Percentiles rank a stretch among this genome's conserved stretches.
These are phyloP conservation scores for Zingel zingel DNA, from an alignment of 2,113 vertebrate genomes.

Conservation along the genomic window DNA sequence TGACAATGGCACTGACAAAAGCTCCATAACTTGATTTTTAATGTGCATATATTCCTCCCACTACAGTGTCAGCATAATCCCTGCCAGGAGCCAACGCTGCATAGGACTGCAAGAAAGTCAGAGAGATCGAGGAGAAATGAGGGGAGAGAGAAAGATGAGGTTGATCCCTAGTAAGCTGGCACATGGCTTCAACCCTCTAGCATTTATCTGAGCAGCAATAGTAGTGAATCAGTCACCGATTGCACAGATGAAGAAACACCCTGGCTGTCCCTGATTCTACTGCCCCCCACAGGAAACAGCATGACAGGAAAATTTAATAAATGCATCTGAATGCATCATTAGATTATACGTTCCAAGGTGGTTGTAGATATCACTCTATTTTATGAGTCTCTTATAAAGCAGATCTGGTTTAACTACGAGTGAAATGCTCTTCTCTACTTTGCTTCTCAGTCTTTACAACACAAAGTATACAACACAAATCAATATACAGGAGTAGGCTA, in stretches of 20 bases:
- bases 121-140: slow-evolving; percentile 24
- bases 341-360: slow-evolving; percentile 31
- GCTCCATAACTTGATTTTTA: slow-evolving; percentile 71
- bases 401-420: slow-evolving; percentile 46
- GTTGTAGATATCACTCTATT: slow-evolving; percentile 55
- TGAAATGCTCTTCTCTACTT: slow-evolving; percentile 40
- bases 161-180: slow-evolving; percentile 73
- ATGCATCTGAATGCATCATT: slow-evolving; percentile 42
- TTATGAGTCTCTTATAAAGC: slow-evolving; percentile 47
- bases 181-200: slow-evolving; percentile 61
- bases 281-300: slow-evolving; percentile 72
- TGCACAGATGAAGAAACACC: slow-evolving; percentile 36
- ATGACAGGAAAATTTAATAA: slow-evolving; percentile 41
- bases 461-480: slow-evolving; percentile 46
- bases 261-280: slow-evolving; percentile 60
- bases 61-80: slow-evolving; percentile 72
- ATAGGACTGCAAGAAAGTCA: slow-evolving; percentile 35
- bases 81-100: slow-evolving; percentile 62
- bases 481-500: slow-evolving; percentile 41
- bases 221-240: slow-evolving; percentile 43
- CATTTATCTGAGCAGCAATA: slow-evolving; percentile 64
- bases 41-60: slow-evolving; percentile 59
- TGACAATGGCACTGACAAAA: slow-evolving; percentile 60
- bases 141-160: slow-evolving; percentile 52
- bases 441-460: slow-evolving; percentile 46